Base-by-base conservation (phyloP, 1,140 invertebrate genomes). In the Drosophila athabasca region DNA sequence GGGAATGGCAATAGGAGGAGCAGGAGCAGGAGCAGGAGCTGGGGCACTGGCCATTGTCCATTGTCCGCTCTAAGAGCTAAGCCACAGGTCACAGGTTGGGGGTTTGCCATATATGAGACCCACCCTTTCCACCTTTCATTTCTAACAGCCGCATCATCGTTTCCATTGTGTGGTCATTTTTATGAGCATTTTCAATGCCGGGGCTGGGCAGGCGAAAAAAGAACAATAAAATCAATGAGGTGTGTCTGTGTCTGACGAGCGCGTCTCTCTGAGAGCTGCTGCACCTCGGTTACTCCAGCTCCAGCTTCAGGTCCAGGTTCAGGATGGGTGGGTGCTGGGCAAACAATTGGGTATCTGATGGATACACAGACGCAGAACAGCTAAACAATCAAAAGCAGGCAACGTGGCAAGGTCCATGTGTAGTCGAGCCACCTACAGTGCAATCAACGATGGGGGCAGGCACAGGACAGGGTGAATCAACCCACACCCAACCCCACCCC, bases 151-250 rank as follows among this genome's bases (percentile, higher is more conserved):
- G 64, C 83, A 85, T 85, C 82, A 85, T 85, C 82, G 64, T 88
- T 85, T 85, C 75, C 85, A 85, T 85, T 85, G 82, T 85, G 82
- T 88, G 83, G 83, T 71, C 83, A 88, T 88, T 88, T 88, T 88
- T 88, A 88, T 88, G 83, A 83, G 83, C 83, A 78, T 81, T 88
- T 83, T 83, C 71, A 79, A 83, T 87, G 83, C 71, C 44, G 35
- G 11, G 4, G 11, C 35, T 1, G 35, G 11, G 4, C 11, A 64
- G 55, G 66, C 62, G 79, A 73, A 87, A 82, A 87, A 82, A 88
- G 87, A 64, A 88, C 83, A 88, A 88, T 88, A 88, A 88, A 88
- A 88, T 83, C 83, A 88, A 88, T 88, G 83, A 88, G 83, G 83
- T 88, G 83, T 88, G 65, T 61, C 48, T 71, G 72, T 65, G 50